A percentile compares a stretch with the other conserved stretches of the same genome.
Conservation (phyloP, 2,113 vertebrate genomes). For the Sula dactylatra region DNA sequence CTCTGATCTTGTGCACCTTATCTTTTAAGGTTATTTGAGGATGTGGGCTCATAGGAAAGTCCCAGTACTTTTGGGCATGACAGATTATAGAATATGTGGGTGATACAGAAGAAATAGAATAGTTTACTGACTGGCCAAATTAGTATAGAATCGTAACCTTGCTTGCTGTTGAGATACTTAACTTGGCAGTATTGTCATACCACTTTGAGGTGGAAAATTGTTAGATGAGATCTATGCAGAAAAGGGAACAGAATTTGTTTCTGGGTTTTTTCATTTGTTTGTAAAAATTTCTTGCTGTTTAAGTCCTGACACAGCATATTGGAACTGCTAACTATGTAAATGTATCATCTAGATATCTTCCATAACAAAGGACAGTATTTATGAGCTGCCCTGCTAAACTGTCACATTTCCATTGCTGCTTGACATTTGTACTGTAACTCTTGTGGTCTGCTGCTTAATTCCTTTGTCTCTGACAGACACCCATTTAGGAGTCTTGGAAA, state of each 20-base stretch:
- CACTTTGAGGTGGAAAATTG: not conserved
- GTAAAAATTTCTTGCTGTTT: not conserved
- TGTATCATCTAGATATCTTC: not conserved
- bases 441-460: not conserved
- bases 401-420: not conserved
- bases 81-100: not conserved
- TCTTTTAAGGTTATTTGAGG: not conserved
- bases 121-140: not conserved
- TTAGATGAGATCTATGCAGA: not conserved
- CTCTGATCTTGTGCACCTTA: not conserved
- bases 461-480: conserved; percentile 22
- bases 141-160: not conserved
- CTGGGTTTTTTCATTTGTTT: not conserved
- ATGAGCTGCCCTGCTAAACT: not conserved
- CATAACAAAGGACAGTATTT: not conserved
- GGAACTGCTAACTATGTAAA: not conserved
- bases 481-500: conserved; percentile 35
- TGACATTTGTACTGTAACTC: not conserved
- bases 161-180: not conserved
- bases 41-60: not conserved
- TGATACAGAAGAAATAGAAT: not conserved
- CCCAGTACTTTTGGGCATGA: not conserved
- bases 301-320: not conserved
- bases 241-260: not conserved
- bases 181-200: not conserved